These are phyloP conservation scores for Oreotragus oreotragus DNA, from an alignment of 2,113 vertebrate species.

Conservation along the genomic window DNA sequence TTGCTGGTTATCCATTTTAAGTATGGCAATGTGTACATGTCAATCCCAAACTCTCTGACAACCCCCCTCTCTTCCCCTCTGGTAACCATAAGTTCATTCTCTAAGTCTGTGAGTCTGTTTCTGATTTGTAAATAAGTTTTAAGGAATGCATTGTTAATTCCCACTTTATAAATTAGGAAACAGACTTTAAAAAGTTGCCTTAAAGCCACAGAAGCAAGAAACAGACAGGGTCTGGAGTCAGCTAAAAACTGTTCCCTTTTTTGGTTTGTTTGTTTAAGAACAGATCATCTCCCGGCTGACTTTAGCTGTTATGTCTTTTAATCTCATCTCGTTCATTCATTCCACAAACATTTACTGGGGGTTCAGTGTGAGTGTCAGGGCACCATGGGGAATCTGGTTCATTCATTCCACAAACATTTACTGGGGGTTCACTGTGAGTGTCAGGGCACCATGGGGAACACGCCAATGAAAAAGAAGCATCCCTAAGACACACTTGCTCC, in stretches of 20 bases:
- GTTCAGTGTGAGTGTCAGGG: background rate
- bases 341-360: background rate
- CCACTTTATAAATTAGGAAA: background rate
- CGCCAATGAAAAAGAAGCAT: background rate
- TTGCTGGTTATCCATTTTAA: background rate
- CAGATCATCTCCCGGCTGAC: background rate
- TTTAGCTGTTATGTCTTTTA: background rate
- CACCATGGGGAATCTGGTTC: background rate
- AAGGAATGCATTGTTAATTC: background rate
- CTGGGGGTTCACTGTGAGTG: background rate
- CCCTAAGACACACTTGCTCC: background rate
- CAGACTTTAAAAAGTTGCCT: background rate
- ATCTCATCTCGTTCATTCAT: background rate
- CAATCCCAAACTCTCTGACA: background rate
- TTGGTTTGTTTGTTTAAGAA: background rate
- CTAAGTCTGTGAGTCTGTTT: background rate
- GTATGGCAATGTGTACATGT: background rate
- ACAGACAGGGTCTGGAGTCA: background rate
- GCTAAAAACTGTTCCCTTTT: background rate
- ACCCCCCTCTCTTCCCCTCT: background rate
- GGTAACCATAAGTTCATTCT: background rate
- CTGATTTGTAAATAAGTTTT: background rate
- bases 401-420: background rate
- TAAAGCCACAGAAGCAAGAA: background rate
- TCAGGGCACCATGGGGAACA: background rate